Percentiles rank a stretch among this genome's conserved stretches.
These are phyloP conservation scores for Siphonodentalium dalli DNA, from an alignment of 2,888 invertebrate genomes.

Conservation along the genomic window DNA sequence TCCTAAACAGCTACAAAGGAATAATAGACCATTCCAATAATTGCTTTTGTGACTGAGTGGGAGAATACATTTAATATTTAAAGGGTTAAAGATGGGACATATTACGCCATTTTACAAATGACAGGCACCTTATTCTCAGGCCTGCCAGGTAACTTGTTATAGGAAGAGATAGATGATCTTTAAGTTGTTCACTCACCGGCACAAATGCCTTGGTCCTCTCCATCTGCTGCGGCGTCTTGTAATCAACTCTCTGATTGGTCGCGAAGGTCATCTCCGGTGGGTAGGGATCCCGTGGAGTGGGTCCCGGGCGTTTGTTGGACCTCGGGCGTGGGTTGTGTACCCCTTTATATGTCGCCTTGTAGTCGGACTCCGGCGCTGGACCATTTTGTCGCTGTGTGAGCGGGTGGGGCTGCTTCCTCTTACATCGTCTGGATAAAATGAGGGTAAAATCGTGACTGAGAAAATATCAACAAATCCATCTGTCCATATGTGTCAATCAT, in stretches of 20 bases:
- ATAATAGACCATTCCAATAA: too few relatives aligned
- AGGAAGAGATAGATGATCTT: background rate
- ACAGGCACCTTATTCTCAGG: too few relatives aligned
- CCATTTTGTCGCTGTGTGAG: constrained; percentile 27
- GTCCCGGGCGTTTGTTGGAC: constrained; percentile 56
- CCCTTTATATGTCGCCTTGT: constrained; percentile 48
- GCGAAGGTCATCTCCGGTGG: constrained; percentile 52
- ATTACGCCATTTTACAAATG: too few relatives aligned
- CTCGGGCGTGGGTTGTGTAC: constrained; percentile 43
- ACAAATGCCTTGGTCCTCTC: constrained; percentile 45
- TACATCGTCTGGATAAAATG: constrained; percentile 38
- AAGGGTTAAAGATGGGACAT: too few relatives aligned
- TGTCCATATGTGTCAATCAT: too few relatives aligned
- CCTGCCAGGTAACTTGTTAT: too few relatives aligned
- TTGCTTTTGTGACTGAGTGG: too few relatives aligned
- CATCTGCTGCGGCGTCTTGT: constrained; percentile 36
- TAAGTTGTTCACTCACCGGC: constrained; percentile 31
- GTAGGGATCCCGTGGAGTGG: constrained; percentile 39
- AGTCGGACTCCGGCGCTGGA: constrained; percentile 45
- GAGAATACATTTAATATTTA: too few relatives aligned
- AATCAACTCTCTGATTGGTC: constrained; percentile 55
- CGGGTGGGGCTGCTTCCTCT: constrained; percentile 31
- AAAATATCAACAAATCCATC: too few relatives aligned
- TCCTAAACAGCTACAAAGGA: background rate
- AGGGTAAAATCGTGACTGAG: too few relatives aligned